phyloP scores from a whole-genome alignment of 1,140 invertebrate species.

The Anastrepha obliqua region DNA sequence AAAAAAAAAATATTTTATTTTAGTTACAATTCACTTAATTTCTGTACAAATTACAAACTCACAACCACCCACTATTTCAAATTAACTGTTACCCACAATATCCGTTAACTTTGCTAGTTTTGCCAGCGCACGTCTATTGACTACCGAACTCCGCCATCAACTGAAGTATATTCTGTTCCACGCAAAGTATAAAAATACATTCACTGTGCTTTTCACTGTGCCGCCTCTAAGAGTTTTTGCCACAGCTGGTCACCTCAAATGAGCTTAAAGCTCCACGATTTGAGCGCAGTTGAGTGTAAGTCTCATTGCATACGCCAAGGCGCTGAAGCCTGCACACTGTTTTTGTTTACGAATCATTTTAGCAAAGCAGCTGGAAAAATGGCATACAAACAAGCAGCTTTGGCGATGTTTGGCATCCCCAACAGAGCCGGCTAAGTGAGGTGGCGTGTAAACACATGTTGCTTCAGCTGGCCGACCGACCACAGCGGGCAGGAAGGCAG shows the following conservation, averaged over 20 bases:
- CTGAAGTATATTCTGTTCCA: background rate
- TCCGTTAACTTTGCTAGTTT: constrained; percentile 6
- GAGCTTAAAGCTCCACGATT: constrained; percentile 20
- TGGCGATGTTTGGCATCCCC: background rate
- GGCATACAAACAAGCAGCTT: background rate
- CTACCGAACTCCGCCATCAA: constrained; percentile 10
- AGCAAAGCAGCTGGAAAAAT: constrained; percentile 21
- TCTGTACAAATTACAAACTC: background rate
- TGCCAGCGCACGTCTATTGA: constrained; percentile 1
- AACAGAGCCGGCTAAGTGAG: background rate
- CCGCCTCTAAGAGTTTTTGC: background rate
- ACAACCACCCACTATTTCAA: background rate
- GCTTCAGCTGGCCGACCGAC: background rate
- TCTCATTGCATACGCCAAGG: background rate
- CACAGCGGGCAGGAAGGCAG: background rate
- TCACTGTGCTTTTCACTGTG: background rate
- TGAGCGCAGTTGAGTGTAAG: background rate
- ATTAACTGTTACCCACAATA: constrained; percentile 9
- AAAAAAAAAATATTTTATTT: no score
- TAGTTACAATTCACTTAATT: no score
- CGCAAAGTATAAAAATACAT: constrained; percentile 5
- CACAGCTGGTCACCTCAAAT: background rate
- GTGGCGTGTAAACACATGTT: constrained; percentile 13
- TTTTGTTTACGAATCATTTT: constrained; percentile 37
- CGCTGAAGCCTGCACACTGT: background rate